Conservation (phyloP, 2,113 vertebrate genomes). For the Holacanthus passer region DNA sequence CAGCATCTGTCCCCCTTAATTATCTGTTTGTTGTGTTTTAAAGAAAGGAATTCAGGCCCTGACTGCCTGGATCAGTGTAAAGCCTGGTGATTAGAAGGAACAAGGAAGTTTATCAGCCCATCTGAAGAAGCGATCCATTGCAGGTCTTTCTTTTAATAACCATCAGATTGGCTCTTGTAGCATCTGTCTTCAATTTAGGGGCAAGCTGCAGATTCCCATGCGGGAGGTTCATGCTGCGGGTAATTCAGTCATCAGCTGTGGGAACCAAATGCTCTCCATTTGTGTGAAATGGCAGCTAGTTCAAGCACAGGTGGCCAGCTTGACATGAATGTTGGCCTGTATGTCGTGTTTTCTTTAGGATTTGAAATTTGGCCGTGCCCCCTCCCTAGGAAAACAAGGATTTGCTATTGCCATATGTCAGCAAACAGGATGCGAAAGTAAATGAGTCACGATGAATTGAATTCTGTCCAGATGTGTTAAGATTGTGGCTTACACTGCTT, state of each 20-base stretch:
- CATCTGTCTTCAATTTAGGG: constrained; percentile 82
- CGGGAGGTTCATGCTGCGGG: constrained; percentile 75
- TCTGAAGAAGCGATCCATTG: constrained; percentile 68
- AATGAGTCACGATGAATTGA: constrained; percentile 44
- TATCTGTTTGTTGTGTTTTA: constrained; percentile 63
- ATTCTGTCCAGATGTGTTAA: constrained; percentile 43
- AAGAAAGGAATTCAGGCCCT: constrained; percentile 52
- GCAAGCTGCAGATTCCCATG: constrained; percentile 70
- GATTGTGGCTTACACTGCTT: constrained; percentile 19
- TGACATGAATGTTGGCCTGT: constrained; percentile 64
- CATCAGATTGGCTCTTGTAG: constrained; percentile 56
- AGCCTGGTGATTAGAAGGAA: constrained; percentile 58
- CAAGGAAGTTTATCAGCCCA: constrained; percentile 64
- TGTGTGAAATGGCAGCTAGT: constrained; percentile 72
- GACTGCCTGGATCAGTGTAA: constrained; percentile 42
- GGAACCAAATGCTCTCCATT: constrained; percentile 80
- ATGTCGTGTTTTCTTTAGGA: constrained; percentile 69
- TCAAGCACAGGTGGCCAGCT: constrained; percentile 74
- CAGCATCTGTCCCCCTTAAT: constrained; percentile 36
- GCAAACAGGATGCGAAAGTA: constrained; percentile 42
- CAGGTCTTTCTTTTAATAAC: constrained; percentile 69
- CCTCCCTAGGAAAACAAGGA: constrained; percentile 64
- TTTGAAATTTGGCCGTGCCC: constrained; percentile 31
- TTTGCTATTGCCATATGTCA: constrained; percentile 51
- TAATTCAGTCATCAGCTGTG: constrained; percentile 83